Percentiles rank a stretch among this genome's conserved stretches.
Conservation (phyloP, 2,888 invertebrate species). For the Asteroscopus sphinx region DNA sequence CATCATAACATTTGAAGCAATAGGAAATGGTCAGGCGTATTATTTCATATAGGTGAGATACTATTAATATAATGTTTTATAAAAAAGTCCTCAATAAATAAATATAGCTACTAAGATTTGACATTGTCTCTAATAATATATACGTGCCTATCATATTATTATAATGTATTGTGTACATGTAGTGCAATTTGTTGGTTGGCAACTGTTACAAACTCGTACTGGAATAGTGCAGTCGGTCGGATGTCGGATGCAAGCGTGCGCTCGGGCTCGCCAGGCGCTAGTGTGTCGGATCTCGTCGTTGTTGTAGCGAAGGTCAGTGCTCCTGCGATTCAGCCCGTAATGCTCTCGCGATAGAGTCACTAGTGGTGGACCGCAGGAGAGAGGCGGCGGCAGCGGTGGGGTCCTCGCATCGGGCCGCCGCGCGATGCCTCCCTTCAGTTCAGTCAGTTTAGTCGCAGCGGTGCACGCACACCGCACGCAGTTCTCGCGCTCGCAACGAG, state of each 20-base stretch:
- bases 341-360: slow-evolving; percentile 83
- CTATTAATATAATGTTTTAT: slow-evolving; percentile 1
- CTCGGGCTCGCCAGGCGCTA: slow-evolving; percentile 67
- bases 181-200: slow-evolving; percentile 52
- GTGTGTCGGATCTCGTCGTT: slow-evolving; percentile 65
- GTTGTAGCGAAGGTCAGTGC: slow-evolving; percentile 83
- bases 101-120: no score
- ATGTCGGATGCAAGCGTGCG: slow-evolving; percentile 72
- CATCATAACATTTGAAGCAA: slow-evolving; percentile 1
- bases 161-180: slow-evolving; percentile 9
- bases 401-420: slow-evolving; percentile 76
- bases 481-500: slow-evolving; percentile 89
- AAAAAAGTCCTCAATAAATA: no score
- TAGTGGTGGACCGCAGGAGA: slow-evolving; percentile 81
- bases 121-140: no score
- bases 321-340: slow-evolving; percentile 85
- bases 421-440: slow-evolving; percentile 79
- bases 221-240: slow-evolving; percentile 73
- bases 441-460: slow-evolving; percentile 86
- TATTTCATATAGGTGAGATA: no score
- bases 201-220: slow-evolving; percentile 54
- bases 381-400: slow-evolving; percentile 84
- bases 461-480: slow-evolving; percentile 90
- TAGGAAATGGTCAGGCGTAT: slow-evolving; percentile 5
- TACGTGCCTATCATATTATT: no score